Conservation (phyloP, 2,797 vertebrate genomes). For the Clarias pachynema region DNA sequence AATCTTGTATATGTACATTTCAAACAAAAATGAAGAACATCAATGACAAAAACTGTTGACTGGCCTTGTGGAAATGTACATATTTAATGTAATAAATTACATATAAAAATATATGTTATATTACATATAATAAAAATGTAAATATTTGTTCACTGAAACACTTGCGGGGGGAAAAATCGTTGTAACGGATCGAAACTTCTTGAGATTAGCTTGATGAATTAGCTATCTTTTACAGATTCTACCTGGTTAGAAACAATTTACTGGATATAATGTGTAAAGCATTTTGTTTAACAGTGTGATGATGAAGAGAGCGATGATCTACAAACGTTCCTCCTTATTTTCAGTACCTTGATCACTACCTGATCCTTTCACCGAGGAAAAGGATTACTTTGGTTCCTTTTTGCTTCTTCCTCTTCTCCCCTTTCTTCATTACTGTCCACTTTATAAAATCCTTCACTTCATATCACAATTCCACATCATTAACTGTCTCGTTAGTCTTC, state of each 20-base stretch:
- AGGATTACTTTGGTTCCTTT: constrained; percentile 26
- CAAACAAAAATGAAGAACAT: background rate
- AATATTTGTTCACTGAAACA: background rate
- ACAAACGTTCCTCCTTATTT: constrained; percentile 48
- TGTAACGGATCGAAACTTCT: background rate
- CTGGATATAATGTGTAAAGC: too few relatives aligned
- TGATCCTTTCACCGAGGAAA: constrained; percentile 65
- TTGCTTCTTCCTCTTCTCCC: constrained; percentile 9
- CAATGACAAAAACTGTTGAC: background rate
- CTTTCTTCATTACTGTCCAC: background rate
- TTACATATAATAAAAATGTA: background rate
- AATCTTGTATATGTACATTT: background rate
- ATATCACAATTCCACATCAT: background rate
- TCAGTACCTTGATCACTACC: constrained; percentile 54
- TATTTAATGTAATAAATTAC: background rate
- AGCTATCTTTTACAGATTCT: background rate
- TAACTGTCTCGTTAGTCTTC: background rate
- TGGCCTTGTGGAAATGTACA: background rate
- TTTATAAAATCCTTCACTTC: background rate
- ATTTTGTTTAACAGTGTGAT: background rate
- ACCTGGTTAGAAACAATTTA: background rate
- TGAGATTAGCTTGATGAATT: background rate
- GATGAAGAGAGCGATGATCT: constrained; percentile 55
- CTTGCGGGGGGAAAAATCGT: background rate
- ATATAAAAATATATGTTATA: too few relatives aligned